phyloP scores from a whole-genome alignment of 1,140 invertebrate genomes.

The Brachionus manjavacas region DNA sequence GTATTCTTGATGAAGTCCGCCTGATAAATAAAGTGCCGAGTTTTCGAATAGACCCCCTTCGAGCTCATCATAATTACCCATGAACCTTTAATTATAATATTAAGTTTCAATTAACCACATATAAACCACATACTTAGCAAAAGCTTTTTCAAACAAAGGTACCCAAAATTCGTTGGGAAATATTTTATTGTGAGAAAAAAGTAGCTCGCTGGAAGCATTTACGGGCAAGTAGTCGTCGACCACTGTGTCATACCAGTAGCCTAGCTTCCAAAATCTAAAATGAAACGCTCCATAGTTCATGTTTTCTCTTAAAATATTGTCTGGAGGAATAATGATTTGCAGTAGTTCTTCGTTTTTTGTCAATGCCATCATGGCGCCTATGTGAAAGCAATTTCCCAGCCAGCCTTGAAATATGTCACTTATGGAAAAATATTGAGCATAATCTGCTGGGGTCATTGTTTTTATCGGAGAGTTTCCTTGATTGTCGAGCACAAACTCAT shows the following conservation, averaged over 20 bases:
- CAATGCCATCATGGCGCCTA: conserved; percentile 38
- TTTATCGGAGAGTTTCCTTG: neutral
- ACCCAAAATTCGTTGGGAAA: conserved; percentile 54
- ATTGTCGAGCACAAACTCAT: conserved; percentile 36
- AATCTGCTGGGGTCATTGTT: neutral
- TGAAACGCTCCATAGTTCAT: conserved; percentile 34
- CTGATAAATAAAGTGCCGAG: conserved; percentile 30
- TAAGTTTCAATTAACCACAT: neutral
- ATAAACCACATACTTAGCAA: conserved; percentile 45
- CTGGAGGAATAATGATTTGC: conserved; percentile 4
- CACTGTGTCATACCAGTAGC: conserved; percentile 25
- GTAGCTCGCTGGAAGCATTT: conserved; percentile 46
- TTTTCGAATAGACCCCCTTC: conserved; percentile 35
- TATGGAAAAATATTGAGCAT: conserved; percentile 15
- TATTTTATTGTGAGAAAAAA: conserved; percentile 47
- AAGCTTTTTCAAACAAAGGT: conserved; percentile 54
- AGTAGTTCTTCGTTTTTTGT: conserved; percentile 19
- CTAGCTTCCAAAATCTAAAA: conserved; percentile 42
- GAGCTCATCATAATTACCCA: conserved; percentile 40
- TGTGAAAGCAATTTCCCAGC: conserved; percentile 39
- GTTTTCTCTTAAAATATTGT: conserved; percentile 22
- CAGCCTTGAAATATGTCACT: conserved; percentile 25
- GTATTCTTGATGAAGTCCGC: conserved; percentile 30
- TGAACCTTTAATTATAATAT: neutral
- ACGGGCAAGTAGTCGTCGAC: conserved; percentile 43